Percentiles rank a stretch among this genome's conserved stretches.
Conservation (phyloP, 2,888 invertebrate genomes). For the Galeruca laticollis region DNA sequence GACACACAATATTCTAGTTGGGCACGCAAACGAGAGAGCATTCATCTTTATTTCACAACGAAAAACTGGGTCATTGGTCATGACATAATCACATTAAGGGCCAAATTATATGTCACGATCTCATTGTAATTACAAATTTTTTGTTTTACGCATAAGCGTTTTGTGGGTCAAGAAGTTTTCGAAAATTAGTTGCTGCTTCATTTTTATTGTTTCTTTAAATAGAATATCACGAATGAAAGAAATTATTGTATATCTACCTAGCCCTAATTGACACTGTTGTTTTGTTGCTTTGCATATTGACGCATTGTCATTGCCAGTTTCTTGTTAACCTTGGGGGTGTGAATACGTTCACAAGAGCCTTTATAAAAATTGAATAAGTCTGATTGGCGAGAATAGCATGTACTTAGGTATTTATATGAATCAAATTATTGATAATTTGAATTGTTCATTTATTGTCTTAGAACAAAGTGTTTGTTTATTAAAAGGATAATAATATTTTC, state of each 20-base stretch:
- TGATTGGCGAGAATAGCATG: no score
- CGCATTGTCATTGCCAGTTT: background rate
- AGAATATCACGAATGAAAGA: no score
- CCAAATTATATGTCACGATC: slow-evolving; percentile 48
- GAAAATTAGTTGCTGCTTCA: background rate
- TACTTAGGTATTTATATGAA: no score
- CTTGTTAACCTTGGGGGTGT: background rate
- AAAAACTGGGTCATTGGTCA: slow-evolving; percentile 39
- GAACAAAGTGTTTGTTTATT: no score
- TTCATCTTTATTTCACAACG: slow-evolving; percentile 22
- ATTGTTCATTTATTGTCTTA: no score
- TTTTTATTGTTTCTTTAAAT: no score
- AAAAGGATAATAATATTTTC: no score
- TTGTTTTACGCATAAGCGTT: background rate
- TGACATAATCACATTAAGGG: slow-evolving; percentile 41
- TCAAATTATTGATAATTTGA: no score
- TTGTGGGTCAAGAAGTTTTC: slow-evolving; percentile 11
- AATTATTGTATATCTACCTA: no score
- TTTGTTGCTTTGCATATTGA: background rate
- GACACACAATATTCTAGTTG: background rate
- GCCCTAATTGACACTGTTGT: background rate
- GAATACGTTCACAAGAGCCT: no score
- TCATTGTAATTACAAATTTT: slow-evolving; percentile 46
- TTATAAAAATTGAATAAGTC: no score
- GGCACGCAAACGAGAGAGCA: slow-evolving; percentile 13